A percentile compares a stretch with the other conserved stretches of the same genome.
Conservation (phyloP, 2,113 vertebrate genomes). For the Phylloscopus trochiloides region DNA sequence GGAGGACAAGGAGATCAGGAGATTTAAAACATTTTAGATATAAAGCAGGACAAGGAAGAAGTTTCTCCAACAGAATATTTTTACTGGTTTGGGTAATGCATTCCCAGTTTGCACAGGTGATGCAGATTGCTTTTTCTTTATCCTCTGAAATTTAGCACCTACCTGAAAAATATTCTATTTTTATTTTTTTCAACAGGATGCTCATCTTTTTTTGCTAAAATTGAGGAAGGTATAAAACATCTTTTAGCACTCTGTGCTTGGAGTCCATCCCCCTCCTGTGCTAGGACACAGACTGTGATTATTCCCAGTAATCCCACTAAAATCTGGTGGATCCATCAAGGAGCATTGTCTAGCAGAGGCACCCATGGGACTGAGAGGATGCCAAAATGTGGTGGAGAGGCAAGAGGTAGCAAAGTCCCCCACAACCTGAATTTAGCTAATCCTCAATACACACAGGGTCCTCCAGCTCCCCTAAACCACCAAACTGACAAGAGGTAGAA, state of each 20-base stretch:
- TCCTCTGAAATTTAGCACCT: background rate
- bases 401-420: background rate
- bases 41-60: background rate
- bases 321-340: background rate
- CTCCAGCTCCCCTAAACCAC: background rate
- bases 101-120: background rate
- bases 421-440: background rate
- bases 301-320: background rate
- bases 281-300: background rate
- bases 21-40: background rate
- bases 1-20: background rate
- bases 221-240: background rate
- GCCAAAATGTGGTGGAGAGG: accelerated
- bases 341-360: background rate
- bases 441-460: background rate
- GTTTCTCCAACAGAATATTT: background rate
- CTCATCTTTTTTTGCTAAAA: background rate
- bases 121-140: background rate
- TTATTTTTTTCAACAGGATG: background rate
- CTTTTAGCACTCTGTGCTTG: background rate
- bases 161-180: background rate
- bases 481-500: background rate
- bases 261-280: background rate
- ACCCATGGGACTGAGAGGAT: accelerated
- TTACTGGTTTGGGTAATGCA: background rate